A percentile compares a stretch with the other conserved stretches of the same genome.
Conservation (phyloP, 2,797 vertebrate genomes). For the Onychomys leucogaster region DNA sequence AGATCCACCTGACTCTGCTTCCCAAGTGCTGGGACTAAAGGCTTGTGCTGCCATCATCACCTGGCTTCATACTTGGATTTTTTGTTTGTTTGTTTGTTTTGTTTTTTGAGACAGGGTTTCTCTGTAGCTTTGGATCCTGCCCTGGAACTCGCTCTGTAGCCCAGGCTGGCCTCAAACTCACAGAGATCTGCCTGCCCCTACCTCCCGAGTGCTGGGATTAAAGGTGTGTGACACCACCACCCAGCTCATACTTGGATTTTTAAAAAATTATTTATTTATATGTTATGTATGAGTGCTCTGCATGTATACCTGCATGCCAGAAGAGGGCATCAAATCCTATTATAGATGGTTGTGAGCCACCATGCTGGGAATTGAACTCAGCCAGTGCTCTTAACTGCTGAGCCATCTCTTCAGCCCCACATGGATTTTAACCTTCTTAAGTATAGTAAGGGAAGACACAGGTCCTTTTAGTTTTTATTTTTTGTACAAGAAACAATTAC, state of each 20-base stretch:
- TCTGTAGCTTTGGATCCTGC: not conserved
- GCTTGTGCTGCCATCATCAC: not conserved
- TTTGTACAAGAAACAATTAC: not conserved
- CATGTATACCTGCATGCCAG: not conserved
- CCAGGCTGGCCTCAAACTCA: not conserved
- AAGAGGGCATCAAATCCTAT: not conserved
- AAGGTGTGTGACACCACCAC: not conserved
- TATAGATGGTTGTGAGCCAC: not conserved
- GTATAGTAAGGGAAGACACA: not conserved
- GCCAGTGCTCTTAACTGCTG: not conserved
- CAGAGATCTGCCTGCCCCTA: not conserved
- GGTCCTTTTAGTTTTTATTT: not conserved
- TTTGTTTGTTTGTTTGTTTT: not conserved
- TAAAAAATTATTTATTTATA: not conserved
- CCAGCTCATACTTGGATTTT: not conserved
- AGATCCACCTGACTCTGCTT: not conserved
- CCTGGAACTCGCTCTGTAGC: not conserved
- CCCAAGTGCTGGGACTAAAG: not conserved
- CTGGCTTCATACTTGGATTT: not conserved
- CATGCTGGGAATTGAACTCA: not conserved
- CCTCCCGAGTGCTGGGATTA: not conserved
- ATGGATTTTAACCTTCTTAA: constrained; percentile 35
- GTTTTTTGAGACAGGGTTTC: not conserved
- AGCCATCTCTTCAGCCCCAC: not conserved
- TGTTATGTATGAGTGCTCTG: not conserved